A percentile compares a stretch with the other conserved stretches of the same genome.
phyloP scores from a whole-genome alignment of 2,888 invertebrate genomes.

The Chalcis sispes region DNA sequence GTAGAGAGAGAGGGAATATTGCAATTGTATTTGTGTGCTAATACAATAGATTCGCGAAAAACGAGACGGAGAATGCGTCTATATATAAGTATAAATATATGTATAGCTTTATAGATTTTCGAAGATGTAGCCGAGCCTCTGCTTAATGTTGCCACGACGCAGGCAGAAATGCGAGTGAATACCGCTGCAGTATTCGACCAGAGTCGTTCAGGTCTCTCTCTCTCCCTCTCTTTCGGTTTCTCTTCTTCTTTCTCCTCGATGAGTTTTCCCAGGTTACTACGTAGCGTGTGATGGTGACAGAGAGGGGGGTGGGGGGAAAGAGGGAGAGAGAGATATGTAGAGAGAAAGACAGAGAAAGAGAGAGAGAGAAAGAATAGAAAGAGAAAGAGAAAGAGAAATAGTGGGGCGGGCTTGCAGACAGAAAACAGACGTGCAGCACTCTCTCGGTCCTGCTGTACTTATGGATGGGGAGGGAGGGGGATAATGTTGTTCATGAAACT shows the following conservation, averaged over 20 bases:
- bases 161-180: slow-evolving; percentile 42
- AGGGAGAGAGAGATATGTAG: background rate
- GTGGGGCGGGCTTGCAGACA: too few species aligned
- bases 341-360: background rate
- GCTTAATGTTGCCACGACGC: slow-evolving; percentile 18
- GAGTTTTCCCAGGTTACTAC: background rate
- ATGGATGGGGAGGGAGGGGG: background rate
- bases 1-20: too few species aligned
- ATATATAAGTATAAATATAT: background rate
- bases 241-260: background rate
- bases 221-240: background rate
- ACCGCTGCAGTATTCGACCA: background rate
- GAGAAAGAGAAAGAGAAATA: background rate
- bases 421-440: too few species aligned
- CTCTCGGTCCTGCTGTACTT: background rate
- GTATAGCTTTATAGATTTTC: background rate
- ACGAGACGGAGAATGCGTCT: background rate
- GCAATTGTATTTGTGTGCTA: too few species aligned
- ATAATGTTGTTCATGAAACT: too few species aligned
- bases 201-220: background rate
- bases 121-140: background rate
- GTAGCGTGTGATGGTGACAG: background rate
- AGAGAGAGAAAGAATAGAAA: background rate
- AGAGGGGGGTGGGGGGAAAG: background rate
- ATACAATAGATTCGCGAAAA: background rate